Evolutionary conservation across 1,140 invertebrate genomes (phyloP).

Genomic region (Macrosteles quadrilineatus): DNA sequence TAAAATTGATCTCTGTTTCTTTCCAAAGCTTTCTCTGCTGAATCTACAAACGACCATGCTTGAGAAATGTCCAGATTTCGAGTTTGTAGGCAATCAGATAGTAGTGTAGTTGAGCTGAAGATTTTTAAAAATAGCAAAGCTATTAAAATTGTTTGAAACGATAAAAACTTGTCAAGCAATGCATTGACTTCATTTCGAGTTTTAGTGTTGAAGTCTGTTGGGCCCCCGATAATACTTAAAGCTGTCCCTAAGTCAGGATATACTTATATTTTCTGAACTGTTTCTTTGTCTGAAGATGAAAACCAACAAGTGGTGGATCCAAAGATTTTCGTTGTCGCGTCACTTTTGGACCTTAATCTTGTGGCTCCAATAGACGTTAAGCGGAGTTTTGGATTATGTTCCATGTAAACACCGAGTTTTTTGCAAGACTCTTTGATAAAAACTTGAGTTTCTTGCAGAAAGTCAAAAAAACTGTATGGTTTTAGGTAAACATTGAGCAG

Average conservation of each 20-base stretch:
- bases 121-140: neutral
- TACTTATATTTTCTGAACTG: neutral
- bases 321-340: neutral
- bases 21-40: neutral
- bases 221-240: neutral
- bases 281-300: neutral
- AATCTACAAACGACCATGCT: neutral
- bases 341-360: neutral
- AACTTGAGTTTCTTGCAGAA: neutral
- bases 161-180: neutral
- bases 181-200: neutral
- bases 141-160: neutral
- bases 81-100: conserved; percentile 4
- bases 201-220: neutral
- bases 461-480: neutral
- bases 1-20: neutral
- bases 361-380: neutral
- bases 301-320: neutral
- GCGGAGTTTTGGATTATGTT: neutral
- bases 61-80: neutral
- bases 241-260: neutral
- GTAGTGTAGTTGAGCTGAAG: neutral
- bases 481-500: neutral
- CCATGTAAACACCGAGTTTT: neutral
- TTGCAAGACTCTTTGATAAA: conserved; percentile 3